Conservation (phyloP, 2,113 vertebrate genomes). For the Oncorhynchus nerka region DNA sequence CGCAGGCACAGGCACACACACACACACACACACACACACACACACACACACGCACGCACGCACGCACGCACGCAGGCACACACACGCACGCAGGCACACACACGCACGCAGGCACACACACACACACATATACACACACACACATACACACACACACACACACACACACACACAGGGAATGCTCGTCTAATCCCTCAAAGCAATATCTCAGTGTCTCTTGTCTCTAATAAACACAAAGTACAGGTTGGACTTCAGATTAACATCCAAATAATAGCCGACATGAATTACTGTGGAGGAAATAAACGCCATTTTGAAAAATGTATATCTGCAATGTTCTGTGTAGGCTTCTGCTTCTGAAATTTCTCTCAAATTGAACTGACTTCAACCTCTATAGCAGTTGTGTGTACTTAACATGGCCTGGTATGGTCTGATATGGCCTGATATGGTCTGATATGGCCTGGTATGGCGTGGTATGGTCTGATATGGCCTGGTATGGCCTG, state of each 20-base stretch:
- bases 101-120: background rate
- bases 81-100: background rate
- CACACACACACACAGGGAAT: background rate
- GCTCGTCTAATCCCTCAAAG: background rate
- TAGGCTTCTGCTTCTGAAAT: no score
- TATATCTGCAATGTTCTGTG: no score
- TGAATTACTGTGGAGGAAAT: no score
- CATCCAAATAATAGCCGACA: no score
- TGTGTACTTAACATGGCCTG: background rate
- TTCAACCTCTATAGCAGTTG: background rate
- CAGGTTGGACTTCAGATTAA: no score
- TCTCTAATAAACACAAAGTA: background rate
- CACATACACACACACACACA: no score
- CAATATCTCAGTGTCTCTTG: background rate
- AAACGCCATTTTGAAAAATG: no score
- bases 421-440: background rate
- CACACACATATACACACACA: no score
- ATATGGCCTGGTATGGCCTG: background rate
- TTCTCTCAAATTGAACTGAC: no score
- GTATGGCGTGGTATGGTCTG: background rate
- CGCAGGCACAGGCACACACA: no score
- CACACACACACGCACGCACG: background rate
- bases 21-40: constrained; percentile 6
- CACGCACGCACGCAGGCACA: no score
- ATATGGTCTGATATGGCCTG: background rate